Conservation (phyloP, 2,888 invertebrate genomes). For the Smittia aterrima region DNA sequence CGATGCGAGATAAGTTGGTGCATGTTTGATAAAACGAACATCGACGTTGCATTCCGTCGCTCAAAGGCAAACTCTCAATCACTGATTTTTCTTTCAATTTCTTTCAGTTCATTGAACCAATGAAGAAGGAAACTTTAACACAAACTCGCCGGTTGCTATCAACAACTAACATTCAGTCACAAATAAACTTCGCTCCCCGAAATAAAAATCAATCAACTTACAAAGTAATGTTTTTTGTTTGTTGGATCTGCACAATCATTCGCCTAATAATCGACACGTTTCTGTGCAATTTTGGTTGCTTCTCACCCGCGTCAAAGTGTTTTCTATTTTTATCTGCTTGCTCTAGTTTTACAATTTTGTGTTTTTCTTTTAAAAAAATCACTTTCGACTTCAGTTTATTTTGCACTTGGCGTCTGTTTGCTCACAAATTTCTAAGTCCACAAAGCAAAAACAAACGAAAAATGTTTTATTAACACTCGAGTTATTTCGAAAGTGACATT, state of each 20-base stretch:
- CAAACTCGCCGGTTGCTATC: conserved; percentile 7
- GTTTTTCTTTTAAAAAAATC: neutral
- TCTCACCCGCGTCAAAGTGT: neutral
- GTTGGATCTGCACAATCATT: neutral
- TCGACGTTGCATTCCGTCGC: no score
- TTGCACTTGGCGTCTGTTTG: neutral
- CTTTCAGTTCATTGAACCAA: neutral
- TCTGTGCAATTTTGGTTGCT: neutral
- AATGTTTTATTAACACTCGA: neutral
- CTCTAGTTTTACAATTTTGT: neutral
- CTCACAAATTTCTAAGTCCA: neutral
- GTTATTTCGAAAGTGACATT: neutral
- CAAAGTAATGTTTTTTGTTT: neutral
- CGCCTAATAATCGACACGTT: neutral
- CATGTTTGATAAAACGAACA: no score
- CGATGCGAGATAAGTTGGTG: no score
- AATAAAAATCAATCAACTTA: conserved; percentile 23
- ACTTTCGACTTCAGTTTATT: neutral
- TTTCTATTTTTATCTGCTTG: neutral
- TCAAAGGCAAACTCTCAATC: no score
- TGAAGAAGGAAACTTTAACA: no score
- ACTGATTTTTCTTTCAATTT: neutral
- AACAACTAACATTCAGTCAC: neutral
- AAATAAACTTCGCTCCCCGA: neutral
- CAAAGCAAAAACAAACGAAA: neutral